Base-by-base conservation (phyloP, 2,888 invertebrate genomes). In the Tanypteryx hageni region DNA sequence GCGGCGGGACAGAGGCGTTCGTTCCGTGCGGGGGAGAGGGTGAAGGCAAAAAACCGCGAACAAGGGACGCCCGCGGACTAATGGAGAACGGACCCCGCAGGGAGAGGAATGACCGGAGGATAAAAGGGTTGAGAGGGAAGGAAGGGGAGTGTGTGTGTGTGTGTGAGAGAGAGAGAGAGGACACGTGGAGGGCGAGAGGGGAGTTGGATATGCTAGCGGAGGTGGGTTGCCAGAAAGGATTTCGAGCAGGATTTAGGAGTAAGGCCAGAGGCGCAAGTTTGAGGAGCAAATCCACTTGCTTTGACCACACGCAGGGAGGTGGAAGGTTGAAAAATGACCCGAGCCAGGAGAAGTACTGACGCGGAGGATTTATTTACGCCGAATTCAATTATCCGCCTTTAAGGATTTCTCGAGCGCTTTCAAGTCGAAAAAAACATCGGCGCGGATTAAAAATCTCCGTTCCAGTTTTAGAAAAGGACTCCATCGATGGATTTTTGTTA, bases 261-360 rank as follows among this genome's bases (percentile, higher is more conserved):
- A 44, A 44, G 44, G 44, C 44, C 44, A 44, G 76, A 76, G 68
- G 68, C 11, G 68, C n/a, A n/a, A 68, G 68, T 68, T 68, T 68
- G 68, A 68, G 76, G 76, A 76, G 76, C 76, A 76, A 76, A 76
- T 76, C 76, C 76, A 76, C 18, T 68, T 22, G 22, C 68, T 68
- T 68, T 68, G 68, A 68, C 68, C 68, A 18, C n/a, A 22, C n/a
- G 44, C 44, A 44, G 44, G 44, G 44, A 44, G 64, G 11, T 14
- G 64, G 64, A 9, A 7, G 64, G 68, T 22, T 76, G 76, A 76
- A 76, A 76, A 76, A 76, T 76, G 76, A 27, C 76, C 64, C 64
- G n/a, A 16, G 64, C 16, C 76, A 13, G 22, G 76, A 76, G 76
- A 18, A 76, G 27, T 76, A 76, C 11, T 27, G 76, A 76, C 76